Percentiles rank a stretch among this genome's conserved stretches.
These are phyloP conservation scores for Bombus balteatus DNA, from an alignment of 1,140 invertebrate species.

Conservation along the genomic window DNA sequence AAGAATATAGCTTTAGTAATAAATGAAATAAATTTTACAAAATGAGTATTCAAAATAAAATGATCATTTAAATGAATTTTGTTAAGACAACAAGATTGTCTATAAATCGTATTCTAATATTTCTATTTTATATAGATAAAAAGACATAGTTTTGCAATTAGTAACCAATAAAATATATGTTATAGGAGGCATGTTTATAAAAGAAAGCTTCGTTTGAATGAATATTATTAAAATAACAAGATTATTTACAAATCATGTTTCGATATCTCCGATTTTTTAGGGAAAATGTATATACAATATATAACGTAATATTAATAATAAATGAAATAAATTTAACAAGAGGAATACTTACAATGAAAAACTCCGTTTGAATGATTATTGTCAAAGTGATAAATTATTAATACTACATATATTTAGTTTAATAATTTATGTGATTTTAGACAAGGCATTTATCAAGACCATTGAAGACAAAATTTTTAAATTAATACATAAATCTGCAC, in stretches of 20 bases:
- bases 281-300: no score
- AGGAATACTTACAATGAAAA: background rate
- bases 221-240: no score
- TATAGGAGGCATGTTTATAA: no score
- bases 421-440: background rate
- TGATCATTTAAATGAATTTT: background rate
- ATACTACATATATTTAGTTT: no score
- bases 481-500: background rate
- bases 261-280: no score
- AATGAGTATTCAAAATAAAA: no score
- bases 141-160: no score
- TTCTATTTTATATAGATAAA: no score
- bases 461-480: no score
- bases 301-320: background rate
- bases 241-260: no score
- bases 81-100: background rate
- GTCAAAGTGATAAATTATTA: background rate
- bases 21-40: background rate
- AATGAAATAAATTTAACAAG: background rate
- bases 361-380: background rate
- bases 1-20: background rate
- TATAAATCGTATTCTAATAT: background rate
- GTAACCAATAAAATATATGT: no score
- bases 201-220: no score
- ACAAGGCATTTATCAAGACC: background rate